These are phyloP conservation scores for Pristionchus fissidentatus DNA, from an alignment of 2,888 invertebrate genomes.

Conservation along the genomic window DNA sequence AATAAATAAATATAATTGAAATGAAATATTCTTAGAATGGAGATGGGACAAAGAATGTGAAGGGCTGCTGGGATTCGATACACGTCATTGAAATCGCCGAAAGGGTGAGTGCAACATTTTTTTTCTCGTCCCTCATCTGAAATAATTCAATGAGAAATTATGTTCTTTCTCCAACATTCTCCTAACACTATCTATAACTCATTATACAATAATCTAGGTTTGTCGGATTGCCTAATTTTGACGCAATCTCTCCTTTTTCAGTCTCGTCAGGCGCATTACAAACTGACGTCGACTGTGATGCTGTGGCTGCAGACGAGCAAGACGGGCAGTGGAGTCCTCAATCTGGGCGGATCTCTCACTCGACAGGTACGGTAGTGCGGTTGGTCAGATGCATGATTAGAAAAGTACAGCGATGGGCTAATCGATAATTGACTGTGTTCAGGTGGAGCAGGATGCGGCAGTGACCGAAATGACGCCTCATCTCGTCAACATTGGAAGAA, in stretches of 20 bases:
- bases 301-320: slow-evolving; percentile 95
- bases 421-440: slow-evolving; percentile 49
- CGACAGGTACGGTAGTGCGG: slow-evolving; percentile 83
- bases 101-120: slow-evolving; percentile 51
- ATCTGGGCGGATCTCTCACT: slow-evolving; percentile 96
- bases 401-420: not conserved
- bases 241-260: slow-evolving; percentile 44
- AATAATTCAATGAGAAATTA: not conserved
- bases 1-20: no score
- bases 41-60: slow-evolving; percentile 97
- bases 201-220: no score
- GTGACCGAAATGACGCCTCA: slow-evolving; percentile 95
- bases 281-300: slow-evolving; percentile 98
- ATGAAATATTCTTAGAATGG: slow-evolving; percentile 78
- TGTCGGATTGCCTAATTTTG: no score
- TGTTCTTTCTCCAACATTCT: no score
- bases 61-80: slow-evolving; percentile 99
- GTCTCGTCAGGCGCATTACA: slow-evolving; percentile 81
- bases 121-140: not conserved
- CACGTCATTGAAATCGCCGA: slow-evolving; percentile 95
- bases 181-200: no score
- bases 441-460: slow-evolving; percentile 91
- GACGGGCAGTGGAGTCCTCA: slow-evolving; percentile 95
- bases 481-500: slow-evolving; percentile 96
- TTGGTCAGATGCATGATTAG: not conserved